These are phyloP conservation scores for Orgyia antiqua DNA, from an alignment of 2,888 invertebrate genomes.

Conservation along the genomic window DNA sequence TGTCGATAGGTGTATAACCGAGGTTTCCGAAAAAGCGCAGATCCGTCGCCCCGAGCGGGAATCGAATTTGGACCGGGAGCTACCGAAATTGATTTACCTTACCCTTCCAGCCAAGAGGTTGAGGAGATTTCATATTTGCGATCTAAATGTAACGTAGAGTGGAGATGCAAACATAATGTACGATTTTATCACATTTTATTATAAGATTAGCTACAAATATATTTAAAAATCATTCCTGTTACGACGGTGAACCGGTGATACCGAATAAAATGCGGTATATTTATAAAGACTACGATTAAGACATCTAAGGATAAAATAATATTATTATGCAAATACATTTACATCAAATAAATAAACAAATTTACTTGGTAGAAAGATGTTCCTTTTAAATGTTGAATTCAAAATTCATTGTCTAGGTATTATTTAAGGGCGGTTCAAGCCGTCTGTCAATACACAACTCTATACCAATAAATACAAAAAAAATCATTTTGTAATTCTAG, in stretches of 20 bases:
- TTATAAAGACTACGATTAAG: too few relatives aligned
- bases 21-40: constrained; percentile 45
- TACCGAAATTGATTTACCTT: constrained; percentile 68
- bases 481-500: too few relatives aligned
- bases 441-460: background rate
- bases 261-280: too few relatives aligned
- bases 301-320: too few relatives aligned
- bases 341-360: too few relatives aligned
- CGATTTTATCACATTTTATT: constrained; percentile 1
- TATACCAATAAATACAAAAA: too few relatives aligned
- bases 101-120: constrained; percentile 44
- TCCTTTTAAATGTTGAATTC: background rate
- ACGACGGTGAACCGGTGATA: too few relatives aligned
- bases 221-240: too few relatives aligned
- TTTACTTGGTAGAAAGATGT: too few relatives aligned
- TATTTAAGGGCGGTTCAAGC: background rate
- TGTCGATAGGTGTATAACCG: constrained; percentile 49
- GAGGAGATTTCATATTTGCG: constrained; percentile 38
- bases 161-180: constrained; percentile 2
- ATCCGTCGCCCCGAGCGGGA: constrained; percentile 55
- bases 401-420: background rate
- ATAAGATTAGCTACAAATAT: background rate
- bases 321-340: too few relatives aligned
- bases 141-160: constrained; percentile 4
- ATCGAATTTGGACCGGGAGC: constrained; percentile 69